Percentiles rank a stretch among this genome's conserved stretches.
phyloP scores from a whole-genome alignment of 1,140 invertebrate species.

The Zaprionus kolodkinae region DNA sequence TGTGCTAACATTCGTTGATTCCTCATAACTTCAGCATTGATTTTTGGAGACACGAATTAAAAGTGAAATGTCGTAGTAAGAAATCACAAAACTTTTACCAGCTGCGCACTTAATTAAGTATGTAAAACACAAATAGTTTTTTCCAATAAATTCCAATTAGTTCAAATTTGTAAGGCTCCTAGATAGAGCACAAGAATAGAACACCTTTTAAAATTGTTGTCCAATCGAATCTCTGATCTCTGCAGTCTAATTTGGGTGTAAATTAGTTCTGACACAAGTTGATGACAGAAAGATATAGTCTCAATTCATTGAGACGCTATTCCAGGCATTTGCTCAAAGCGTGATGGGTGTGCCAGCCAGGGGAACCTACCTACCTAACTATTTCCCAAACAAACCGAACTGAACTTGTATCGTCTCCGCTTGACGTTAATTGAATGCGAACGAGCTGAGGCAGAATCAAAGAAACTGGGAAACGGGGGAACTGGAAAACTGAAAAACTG shows the following conservation, averaged over 20 bases:
- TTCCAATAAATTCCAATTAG: constrained; percentile 71
- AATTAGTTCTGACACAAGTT: constrained; percentile 69
- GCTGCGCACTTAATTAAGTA: constrained; percentile 48
- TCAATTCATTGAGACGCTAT: constrained; percentile 13
- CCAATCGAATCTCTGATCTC: constrained; percentile 51
- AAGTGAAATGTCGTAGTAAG: constrained; percentile 13
- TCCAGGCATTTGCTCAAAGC: constrained; percentile 17
- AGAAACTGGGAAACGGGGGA: not conserved
- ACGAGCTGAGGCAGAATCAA: constrained; percentile 55
- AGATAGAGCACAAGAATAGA: not conserved
- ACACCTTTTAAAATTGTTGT: constrained; percentile 30
- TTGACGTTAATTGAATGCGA: constrained; percentile 78
- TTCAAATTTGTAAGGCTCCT: constrained; percentile 52
- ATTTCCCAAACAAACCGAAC: constrained; percentile 25
- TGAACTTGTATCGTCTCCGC: constrained; percentile 17
- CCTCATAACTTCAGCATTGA: not conserved
- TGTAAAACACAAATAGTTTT: constrained; percentile 36
- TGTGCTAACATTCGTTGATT: not conserved
- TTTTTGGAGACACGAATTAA: not conserved
- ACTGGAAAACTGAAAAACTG: not conserved
- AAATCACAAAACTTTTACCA: constrained; percentile 34
- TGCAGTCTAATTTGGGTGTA: constrained; percentile 57
- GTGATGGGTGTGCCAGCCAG: constrained; percentile 36
- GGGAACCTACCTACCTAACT: constrained; percentile 47
- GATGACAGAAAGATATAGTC: constrained; percentile 68